A percentile compares a stretch with the other conserved stretches of the same genome.
Conservation (phyloP, 2,113 vertebrate species). For the Zosterops borbonicus region DNA sequence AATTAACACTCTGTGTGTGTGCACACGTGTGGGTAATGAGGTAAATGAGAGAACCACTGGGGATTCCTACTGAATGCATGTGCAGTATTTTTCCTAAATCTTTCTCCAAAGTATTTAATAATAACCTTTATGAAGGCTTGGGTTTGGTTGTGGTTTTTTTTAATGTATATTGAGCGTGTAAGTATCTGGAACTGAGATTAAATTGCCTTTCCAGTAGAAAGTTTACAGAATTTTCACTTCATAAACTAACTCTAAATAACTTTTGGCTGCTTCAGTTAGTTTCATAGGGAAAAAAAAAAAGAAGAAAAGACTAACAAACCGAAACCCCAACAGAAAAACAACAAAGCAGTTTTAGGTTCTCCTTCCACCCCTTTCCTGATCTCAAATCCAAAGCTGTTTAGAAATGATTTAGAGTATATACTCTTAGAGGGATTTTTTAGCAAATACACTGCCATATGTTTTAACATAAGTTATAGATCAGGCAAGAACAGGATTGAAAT, state of each 20-base stretch:
- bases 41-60: constrained; percentile 28
- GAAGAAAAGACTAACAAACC: background rate
- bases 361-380: background rate
- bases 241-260: constrained; percentile 28
- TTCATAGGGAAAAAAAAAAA: background rate
- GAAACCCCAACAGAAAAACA: background rate
- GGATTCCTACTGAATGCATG: constrained; percentile 7
- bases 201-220: background rate
- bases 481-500: background rate
- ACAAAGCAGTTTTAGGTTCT: background rate
- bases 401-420: background rate
- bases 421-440: background rate
- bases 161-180: background rate
- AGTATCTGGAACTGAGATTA: background rate
- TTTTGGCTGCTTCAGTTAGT: background rate
- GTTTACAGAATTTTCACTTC: constrained; percentile 45
- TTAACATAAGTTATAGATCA: constrained; percentile 31
- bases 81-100: constrained; percentile 49
- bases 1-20: constrained; percentile 43
- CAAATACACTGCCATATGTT: constrained; percentile 4
- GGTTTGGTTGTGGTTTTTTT: background rate
- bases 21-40: background rate
- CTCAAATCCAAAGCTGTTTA: background rate
- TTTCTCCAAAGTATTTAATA: constrained; percentile 27
- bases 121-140: background rate